Conservation (phyloP, 2,888 invertebrate species). For the Pseudoips prasinana region DNA sequence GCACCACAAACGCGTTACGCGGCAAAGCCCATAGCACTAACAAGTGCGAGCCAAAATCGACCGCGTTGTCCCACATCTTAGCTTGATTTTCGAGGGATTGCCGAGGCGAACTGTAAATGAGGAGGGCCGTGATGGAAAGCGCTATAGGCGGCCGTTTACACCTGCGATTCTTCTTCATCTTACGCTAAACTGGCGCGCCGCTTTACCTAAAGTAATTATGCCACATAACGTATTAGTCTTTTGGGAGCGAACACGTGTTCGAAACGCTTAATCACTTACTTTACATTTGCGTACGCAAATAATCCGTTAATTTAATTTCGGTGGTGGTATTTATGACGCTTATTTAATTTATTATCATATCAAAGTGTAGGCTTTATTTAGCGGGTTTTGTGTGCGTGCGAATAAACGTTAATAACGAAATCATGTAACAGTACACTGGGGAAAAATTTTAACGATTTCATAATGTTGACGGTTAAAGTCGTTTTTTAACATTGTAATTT, state of each 20-base stretch:
- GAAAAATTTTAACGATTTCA: slow-evolving; percentile 61
- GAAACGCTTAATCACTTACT: slow-evolving; percentile 79
- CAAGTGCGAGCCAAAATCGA: slow-evolving; percentile 54
- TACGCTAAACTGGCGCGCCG: slow-evolving; percentile 72
- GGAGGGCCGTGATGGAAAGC: slow-evolving; percentile 66
- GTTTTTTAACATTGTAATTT: slow-evolving; percentile 50
- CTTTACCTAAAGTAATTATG: slow-evolving; percentile 78
- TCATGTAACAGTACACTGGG: slow-evolving; percentile 63
- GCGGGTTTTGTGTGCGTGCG: slow-evolving; percentile 64
- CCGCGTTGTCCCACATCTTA: slow-evolving; percentile 51
- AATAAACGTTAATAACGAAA: slow-evolving; percentile 70
- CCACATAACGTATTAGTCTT: slow-evolving; percentile 78
- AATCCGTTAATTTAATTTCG: slow-evolving; percentile 77
- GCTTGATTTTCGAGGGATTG: slow-evolving; percentile 44
- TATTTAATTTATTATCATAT: slow-evolving; percentile 79
- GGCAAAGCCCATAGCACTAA: slow-evolving; percentile 38
- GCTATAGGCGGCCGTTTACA: slow-evolving; percentile 75
- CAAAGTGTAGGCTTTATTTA: slow-evolving; percentile 72
- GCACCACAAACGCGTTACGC: slow-evolving; percentile 63
- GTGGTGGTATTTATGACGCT: slow-evolving; percentile 72
- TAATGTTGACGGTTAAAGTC: slow-evolving; percentile 54
- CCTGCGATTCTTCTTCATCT: slow-evolving; percentile 80
- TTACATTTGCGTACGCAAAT: slow-evolving; percentile 77
- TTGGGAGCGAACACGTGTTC: slow-evolving; percentile 75
- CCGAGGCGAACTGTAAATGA: slow-evolving; percentile 24